Evolutionary conservation across 2,888 invertebrate species (phyloP), one percentile per base, ranked within the genome.

Genomic region (Embidobia sp.): DNA sequence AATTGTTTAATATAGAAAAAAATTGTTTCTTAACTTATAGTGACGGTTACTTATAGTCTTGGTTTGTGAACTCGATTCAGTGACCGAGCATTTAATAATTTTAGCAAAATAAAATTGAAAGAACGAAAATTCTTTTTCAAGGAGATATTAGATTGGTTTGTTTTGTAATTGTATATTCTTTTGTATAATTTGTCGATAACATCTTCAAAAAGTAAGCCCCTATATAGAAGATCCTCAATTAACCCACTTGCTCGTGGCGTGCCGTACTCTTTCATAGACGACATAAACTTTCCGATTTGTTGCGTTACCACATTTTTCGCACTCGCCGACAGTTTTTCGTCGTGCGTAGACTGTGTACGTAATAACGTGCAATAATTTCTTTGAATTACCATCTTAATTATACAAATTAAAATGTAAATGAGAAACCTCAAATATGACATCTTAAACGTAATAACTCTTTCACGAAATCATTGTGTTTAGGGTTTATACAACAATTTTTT

Each of bases 161-260:
- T n/a, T n/a, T n/a, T n/a, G n/a, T n/a, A n/a, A n/a, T n/a, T n/a
- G n/a, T n/a, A n/a, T n/a, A n/a, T n/a, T n/a, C n/a, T n/a, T 49
- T 48, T 63, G 35, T n/a, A 6, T 13, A 11, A 33, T 6, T 22
- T 22, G 3, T 48, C 27, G 59, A 26, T 48, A 48, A 53, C 37
- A 44, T 40, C 33, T 37, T 55, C 31, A 37, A 67, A 55, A 67
- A 55, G 35, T 11, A 35, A n/a, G 26, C 18, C 27, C 18, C 53
- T 35, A 29, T 48, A 35, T 46, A 66, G 64, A 51, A 44, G 7
- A 66, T 53, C 42, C 53, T 26, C 53, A 66, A 80, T 82, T 82
- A 80, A 81, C 82, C 83, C 77, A 82, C 76, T 81, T 83, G 80
- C 75, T 80, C 78, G 75, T 46, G 15, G 51, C 72, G 77, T 64